These are phyloP conservation scores for Turnix velox DNA, from an alignment of 2,113 vertebrate species.

Conservation along the genomic window DNA sequence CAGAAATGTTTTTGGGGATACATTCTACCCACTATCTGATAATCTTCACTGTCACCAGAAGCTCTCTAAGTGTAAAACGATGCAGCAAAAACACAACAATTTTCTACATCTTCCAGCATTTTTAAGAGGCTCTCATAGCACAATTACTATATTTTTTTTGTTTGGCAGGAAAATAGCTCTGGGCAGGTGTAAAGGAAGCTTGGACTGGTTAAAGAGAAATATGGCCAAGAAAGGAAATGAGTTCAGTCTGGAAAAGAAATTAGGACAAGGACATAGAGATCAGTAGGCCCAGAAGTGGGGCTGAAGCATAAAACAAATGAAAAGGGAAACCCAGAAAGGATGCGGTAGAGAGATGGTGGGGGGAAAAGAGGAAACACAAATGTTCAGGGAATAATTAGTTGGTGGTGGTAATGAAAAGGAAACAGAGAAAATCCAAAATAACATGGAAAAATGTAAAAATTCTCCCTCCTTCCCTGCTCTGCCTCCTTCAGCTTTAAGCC, in stretches of 20 bases:
- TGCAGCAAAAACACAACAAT: background rate
- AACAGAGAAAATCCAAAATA: slow-evolving; percentile 24
- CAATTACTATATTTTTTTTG: background rate
- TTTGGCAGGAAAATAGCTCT: slow-evolving; percentile 42
- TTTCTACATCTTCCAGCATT: background rate
- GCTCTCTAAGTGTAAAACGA: background rate
- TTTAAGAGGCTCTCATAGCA: slow-evolving; percentile 11
- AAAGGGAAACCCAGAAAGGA: slow-evolving; percentile 43
- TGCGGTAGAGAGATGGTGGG: background rate
- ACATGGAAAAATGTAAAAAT: background rate
- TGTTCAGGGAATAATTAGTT: slow-evolving; percentile 9
- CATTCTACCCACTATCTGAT: background rate
- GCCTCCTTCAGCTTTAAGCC: background rate
- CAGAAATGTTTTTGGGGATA: background rate
- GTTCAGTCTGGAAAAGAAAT: slow-evolving; percentile 53
- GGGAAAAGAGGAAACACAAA: background rate
- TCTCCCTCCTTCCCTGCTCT: too few relatives aligned
- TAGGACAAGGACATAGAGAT: slow-evolving; percentile 39
- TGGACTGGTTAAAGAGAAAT: slow-evolving; percentile 37
- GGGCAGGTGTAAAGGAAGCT: slow-evolving; percentile 54
- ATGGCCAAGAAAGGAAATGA: slow-evolving; percentile 60
- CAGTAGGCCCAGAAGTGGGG: background rate
- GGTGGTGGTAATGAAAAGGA: background rate
- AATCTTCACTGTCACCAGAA: background rate
- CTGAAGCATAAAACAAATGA: slow-evolving; percentile 40